Evolutionary conservation across 2,113 vertebrate species (phyloP), one percentile per base, ranked within the genome.

Genomic region (Phylloscopus whistleri): DNA sequence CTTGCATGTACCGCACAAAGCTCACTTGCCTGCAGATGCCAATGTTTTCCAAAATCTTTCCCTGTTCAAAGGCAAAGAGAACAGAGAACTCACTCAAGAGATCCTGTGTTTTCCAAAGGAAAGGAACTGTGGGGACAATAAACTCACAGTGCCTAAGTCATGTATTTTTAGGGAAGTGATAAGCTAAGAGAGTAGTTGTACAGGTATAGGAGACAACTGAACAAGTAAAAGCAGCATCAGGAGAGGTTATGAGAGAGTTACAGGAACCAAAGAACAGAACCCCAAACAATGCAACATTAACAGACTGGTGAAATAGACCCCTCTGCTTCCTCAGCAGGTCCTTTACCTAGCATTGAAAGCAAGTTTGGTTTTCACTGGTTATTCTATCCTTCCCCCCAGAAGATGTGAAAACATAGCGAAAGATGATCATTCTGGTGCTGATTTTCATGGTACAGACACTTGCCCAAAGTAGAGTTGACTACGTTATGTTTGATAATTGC

Each of bases 1-100:
- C 87, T 11, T 95, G 91, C 13, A 97, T 1, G 67, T 97, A 98
- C 28, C 98, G 95, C 46, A 97, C 87, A 80, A 99, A 98, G 20
- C 51, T 69, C 60, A 98, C 39, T 95, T 98, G 97, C 46, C 97
- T 83, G 89, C 98, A 99, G 69, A 99, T 86, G 26, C 98, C 94
- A 59, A 98, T 62, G 3, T 97, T 98, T 83, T 99, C 98, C 43
- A 98, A 94, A 79, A 99, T 98, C 74, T 56, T 96, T 24, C 98
- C 98, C 99, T 99, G 94, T 95, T 77, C 49, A 69, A 92, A 86
- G 70, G 46, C 87, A 91, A 62, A 69, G 20, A 28, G 6, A 68
- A 11, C 11, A 60, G 14, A 43, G 44, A 76, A 28, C 31, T 53
- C 26, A 19, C 23, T 82, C 4, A 4, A 16, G 9, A 13, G 8